phyloP scores from a whole-genome alignment of 92 coral and sea anemone genomes.

The Porites cylindrica region DNA sequence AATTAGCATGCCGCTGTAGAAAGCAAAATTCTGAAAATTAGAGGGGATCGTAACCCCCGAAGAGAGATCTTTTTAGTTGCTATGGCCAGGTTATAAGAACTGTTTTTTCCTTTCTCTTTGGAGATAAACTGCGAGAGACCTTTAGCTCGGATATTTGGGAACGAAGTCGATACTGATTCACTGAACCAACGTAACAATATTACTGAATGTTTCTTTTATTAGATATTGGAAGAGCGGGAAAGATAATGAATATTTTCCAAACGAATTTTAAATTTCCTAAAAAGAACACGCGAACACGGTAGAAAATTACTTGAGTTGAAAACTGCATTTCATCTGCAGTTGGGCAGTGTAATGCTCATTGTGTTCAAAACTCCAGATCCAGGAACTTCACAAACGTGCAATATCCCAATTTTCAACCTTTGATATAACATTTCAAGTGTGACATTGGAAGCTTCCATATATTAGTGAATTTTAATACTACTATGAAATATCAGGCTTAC shows the following conservation, averaged over 20 bases:
- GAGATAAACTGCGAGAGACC: too few relatives aligned
- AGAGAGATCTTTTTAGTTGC: too few relatives aligned
- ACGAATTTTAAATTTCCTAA: not conserved
- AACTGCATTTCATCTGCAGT: too few relatives aligned
- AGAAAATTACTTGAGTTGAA: not conserved
- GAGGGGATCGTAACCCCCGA: too few relatives aligned
- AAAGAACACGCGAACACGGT: not conserved
- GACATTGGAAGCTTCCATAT: not conserved
- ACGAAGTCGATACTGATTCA: too few relatives aligned
- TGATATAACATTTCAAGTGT: not conserved
- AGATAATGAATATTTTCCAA: not conserved
- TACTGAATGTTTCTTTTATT: not conserved
- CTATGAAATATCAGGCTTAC: not conserved
- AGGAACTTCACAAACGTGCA: not conserved
- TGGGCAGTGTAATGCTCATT: not conserved
- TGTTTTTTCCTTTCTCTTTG: not conserved
- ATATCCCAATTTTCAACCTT: slow-evolving; percentile 9
- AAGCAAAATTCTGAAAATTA: too few relatives aligned
- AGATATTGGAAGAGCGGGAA: not conserved
- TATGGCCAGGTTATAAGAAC: not conserved
- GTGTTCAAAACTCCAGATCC: not conserved
- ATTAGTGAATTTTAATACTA: too few relatives aligned
- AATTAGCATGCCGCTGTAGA: not conserved
- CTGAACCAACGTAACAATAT: not conserved
- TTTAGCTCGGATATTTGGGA: too few relatives aligned